Evolutionary conservation across 2,888 invertebrate species (phyloP).

Genomic region (Isoperla grammatica): DNA sequence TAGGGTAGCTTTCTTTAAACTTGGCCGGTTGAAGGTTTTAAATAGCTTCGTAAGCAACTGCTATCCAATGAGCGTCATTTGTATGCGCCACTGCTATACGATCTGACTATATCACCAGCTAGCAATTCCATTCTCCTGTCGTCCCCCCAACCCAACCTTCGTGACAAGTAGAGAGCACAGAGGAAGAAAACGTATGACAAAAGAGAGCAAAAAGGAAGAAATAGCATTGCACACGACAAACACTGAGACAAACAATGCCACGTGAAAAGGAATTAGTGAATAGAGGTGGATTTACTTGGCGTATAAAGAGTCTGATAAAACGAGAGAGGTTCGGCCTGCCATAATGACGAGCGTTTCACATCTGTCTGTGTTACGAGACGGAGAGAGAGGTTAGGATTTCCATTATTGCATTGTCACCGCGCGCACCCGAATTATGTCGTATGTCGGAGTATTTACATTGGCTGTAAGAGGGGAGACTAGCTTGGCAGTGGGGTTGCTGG

Average conservation of each 20-base stretch:
- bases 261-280: constrained; percentile 18
- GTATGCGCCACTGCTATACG: not conserved
- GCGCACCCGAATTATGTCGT: not conserved
- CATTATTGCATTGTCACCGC: constrained; percentile 13
- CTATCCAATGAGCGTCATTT: not conserved
- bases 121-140: not conserved
- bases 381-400: not conserved
- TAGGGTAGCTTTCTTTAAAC: too few species aligned
- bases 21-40: too few species aligned
- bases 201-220: constrained; percentile 16
- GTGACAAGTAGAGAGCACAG: not conserved
- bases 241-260: constrained; percentile 5
- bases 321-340: constrained; percentile 11
- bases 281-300: constrained; percentile 3
- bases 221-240: constrained; percentile 13
- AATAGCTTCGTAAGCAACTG: not conserved
- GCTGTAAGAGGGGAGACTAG: not conserved
- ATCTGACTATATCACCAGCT: not conserved
- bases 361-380: not conserved
- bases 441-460: constrained; percentile 12
- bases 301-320: constrained; percentile 11
- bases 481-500: not conserved
- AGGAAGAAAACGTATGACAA: constrained; percentile 12
- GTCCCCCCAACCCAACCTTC: too few species aligned
- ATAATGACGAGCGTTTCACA: constrained; percentile 8